Evolutionary conservation across 2,888 invertebrate species (phyloP), one percentile per base, ranked within the genome.

Genomic region (Ochropleura plecta): DNA sequence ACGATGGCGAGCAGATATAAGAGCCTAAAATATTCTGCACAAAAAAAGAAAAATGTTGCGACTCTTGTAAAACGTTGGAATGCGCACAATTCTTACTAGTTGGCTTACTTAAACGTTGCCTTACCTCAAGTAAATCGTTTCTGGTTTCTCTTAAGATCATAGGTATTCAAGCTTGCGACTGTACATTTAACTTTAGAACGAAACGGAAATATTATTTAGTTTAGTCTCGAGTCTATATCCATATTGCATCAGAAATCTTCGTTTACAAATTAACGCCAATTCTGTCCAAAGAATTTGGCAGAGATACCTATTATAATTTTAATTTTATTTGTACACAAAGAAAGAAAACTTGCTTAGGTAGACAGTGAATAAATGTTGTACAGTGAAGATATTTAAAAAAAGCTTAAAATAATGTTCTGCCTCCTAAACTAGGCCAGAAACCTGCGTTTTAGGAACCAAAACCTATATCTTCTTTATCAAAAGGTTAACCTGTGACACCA

Each of bases 191-290:
- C 60, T 60, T 60, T 40, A 60, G 30, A 60, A 60, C 12, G 16
- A 60, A 30, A 59, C 12, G 16, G 2, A 49, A 59, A 49, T 44
- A 60, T 59, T 60, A 60, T 51, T 44, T 51, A 73, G 16, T 73
- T 40, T n/a, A 9, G 9, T 57, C 57, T 48, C 20, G 10, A 20
- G 20, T 71, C n/a, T 20, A 8, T 30, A 30, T 49, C 8, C 12
- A 1, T n/a, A 0, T 14, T 16, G 16, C 8, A 40, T 20, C n/a
- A 10, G 20, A 12, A 20, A 20, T 20, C 53, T 20, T n/a, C n/a
- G n/a, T 53, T 53, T 53, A n/a, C 10, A 53, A 53, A 10, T 53
- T n/a, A 53, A 53, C 10, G 10, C 18, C 10, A 53, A 5, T 53
- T 9, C n/a, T 53, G 10, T 5, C 53, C 10, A n/a, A 10, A 53